Evolutionary conservation across 2,113 vertebrate genomes (phyloP).

Genomic region (Anoplopoma fimbria): DNA sequence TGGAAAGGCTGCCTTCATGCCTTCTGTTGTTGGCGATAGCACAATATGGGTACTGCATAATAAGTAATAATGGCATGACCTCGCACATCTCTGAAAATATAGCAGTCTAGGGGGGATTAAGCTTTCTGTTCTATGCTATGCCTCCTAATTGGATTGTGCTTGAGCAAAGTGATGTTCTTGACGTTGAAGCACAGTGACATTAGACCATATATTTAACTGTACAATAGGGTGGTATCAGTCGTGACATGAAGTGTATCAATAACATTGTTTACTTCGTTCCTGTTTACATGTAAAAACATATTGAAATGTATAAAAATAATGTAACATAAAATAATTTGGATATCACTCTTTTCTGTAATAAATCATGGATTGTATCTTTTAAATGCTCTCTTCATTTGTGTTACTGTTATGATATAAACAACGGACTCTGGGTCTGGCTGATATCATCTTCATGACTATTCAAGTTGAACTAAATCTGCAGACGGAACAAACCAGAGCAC

Average conservation of each 20-base stretch:
- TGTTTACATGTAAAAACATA: conserved; percentile 86
- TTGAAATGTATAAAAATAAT: conserved; percentile 81
- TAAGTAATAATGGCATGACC: conserved; percentile 70
- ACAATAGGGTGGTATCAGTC: conserved; percentile 56
- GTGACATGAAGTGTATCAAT: conserved; percentile 75
- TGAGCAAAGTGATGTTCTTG: conserved; percentile 51
- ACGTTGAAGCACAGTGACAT: conserved; percentile 63
- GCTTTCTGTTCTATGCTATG: conserved; percentile 48
- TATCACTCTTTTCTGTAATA: conserved; percentile 89
- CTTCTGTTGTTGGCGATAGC: conserved; percentile 66
- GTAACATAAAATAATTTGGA: conserved; percentile 84
- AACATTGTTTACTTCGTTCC: conserved; percentile 85
- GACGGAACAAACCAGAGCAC: conserved; percentile 42
- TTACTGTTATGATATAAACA: background rate
- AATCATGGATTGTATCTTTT: conserved; percentile 85
- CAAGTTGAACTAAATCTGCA: conserved; percentile 51
- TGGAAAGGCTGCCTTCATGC: conserved; percentile 50
- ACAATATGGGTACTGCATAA: conserved; percentile 65
- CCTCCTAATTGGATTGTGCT: conserved; percentile 63
- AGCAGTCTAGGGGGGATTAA: conserved; percentile 46
- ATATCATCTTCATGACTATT: conserved; percentile 27
- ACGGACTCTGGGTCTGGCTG: background rate
- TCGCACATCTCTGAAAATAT: conserved; percentile 71
- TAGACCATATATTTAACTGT: conserved; percentile 56
- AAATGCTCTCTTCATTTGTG: conserved; percentile 52